These are phyloP conservation scores for Schrankia costaestrigalis DNA, from an alignment of 2,888 invertebrate genomes.

Conservation along the genomic window DNA sequence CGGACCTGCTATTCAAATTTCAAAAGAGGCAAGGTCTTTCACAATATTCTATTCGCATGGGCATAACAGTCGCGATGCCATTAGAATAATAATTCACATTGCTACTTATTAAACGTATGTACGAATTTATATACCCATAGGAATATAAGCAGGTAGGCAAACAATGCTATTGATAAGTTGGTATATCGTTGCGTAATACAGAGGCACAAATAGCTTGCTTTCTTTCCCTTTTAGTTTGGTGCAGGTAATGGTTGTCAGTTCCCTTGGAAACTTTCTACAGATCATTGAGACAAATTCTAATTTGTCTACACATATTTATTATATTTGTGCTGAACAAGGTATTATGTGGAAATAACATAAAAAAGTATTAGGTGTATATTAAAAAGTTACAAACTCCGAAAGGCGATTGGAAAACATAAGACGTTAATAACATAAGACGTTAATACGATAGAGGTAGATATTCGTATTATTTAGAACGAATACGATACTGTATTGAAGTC, in stretches of 20 bases:
- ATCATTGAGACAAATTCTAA: conserved; percentile 16
- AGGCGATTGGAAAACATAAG: too few relatives aligned
- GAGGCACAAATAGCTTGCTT: conserved; percentile 25
- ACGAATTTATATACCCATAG: background rate
- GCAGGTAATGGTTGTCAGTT: conserved; percentile 18
- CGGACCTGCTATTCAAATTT: conserved; percentile 12
- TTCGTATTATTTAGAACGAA: too few relatives aligned
- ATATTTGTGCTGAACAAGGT: too few relatives aligned
- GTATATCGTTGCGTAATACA: conserved; percentile 29
- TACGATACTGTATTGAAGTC: too few relatives aligned
- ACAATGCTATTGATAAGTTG: conserved; percentile 34
- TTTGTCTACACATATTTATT: too few relatives aligned
- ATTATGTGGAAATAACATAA: too few relatives aligned
- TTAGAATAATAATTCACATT: conserved; percentile 26
- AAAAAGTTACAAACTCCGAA: too few relatives aligned
- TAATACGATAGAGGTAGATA: too few relatives aligned
- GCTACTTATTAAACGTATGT: background rate
- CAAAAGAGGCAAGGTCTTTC: conserved; percentile 15
- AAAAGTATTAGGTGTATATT: too few relatives aligned
- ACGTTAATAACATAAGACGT: too few relatives aligned
- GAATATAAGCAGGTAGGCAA: conserved; percentile 6
- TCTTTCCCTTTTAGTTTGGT: conserved; percentile 28
- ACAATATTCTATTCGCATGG: conserved; percentile 26
- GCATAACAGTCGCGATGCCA: conserved; percentile 28
- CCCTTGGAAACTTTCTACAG: conserved; percentile 25